phyloP scores from a whole-genome alignment of 2,113 vertebrate species.

The Tenebrosternarchus preto region DNA sequence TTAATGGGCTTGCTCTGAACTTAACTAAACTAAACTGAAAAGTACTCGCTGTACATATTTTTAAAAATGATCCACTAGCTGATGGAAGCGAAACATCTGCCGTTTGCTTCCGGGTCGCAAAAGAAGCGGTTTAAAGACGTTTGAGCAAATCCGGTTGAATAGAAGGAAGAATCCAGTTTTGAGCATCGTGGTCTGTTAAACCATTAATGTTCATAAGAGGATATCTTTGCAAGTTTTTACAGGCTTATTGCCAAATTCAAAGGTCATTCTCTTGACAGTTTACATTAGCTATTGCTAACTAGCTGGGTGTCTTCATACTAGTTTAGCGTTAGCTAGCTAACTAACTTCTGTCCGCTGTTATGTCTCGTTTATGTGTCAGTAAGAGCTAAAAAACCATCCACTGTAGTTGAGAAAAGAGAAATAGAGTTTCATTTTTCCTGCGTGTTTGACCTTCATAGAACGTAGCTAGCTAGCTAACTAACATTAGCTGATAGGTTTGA shows the following conservation, averaged over 20 bases:
- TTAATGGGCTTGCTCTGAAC: not conserved
- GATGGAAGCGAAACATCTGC: not conserved
- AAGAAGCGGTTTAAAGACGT: not conserved
- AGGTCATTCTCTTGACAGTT: conserved; percentile 59
- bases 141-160: not conserved
- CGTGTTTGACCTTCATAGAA: no score
- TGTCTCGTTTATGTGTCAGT: not conserved
- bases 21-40: not conserved
- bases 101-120: not conserved
- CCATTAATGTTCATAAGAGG: conserved; percentile 60
- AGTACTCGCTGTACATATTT: no score
- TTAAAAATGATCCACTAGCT: not conserved
- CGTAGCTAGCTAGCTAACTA: no score
- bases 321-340: no score
- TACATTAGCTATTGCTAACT: not conserved
- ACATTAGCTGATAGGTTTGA: no score
- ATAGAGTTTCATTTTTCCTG: no score
- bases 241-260: conserved; percentile 59
- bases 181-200: not conserved
- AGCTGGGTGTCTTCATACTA: not conserved
- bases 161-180: not conserved
- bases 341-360: no score
- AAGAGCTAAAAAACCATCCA: no score
- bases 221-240: conserved; percentile 50
- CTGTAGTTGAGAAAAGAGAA: no score